phyloP scores from a whole-genome alignment of 2,888 invertebrate genomes.

The Dryobota labecula region DNA sequence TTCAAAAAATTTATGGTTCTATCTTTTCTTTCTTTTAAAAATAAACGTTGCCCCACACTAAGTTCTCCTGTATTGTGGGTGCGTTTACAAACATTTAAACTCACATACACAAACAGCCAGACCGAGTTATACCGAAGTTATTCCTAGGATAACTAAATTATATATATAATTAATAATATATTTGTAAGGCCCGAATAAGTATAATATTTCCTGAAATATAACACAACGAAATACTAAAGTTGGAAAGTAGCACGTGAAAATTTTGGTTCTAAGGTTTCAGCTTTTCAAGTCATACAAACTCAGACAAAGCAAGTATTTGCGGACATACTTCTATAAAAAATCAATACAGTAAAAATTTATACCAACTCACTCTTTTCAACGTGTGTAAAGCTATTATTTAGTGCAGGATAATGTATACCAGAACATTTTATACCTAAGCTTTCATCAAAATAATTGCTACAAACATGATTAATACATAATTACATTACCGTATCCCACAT shows the following conservation, averaged over 20 bases:
- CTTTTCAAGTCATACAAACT: neutral
- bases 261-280: neutral
- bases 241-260: conserved; percentile 6
- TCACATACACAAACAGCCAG: too few species aligned
- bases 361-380: neutral
- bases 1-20: too few species aligned
- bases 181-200: too few species aligned
- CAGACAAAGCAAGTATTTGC: conserved; percentile 6
- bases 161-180: too few species aligned
- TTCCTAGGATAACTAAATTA: too few species aligned
- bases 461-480: conserved; percentile 5
- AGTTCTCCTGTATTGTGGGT: too few species aligned
- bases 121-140: too few species aligned
- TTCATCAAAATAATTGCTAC: neutral
- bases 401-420: too few species aligned
- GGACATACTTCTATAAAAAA: neutral
- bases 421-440: too few species aligned
- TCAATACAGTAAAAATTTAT: neutral
- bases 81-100: too few species aligned
- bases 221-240: neutral
- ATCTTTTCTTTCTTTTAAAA: too few species aligned
- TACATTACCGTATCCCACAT: neutral
- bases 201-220: conserved; percentile 22
- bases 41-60: too few species aligned
- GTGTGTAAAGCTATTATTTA: neutral